Conservation (phyloP, 2,888 invertebrate genomes). For the Anthoptus insignis region DNA sequence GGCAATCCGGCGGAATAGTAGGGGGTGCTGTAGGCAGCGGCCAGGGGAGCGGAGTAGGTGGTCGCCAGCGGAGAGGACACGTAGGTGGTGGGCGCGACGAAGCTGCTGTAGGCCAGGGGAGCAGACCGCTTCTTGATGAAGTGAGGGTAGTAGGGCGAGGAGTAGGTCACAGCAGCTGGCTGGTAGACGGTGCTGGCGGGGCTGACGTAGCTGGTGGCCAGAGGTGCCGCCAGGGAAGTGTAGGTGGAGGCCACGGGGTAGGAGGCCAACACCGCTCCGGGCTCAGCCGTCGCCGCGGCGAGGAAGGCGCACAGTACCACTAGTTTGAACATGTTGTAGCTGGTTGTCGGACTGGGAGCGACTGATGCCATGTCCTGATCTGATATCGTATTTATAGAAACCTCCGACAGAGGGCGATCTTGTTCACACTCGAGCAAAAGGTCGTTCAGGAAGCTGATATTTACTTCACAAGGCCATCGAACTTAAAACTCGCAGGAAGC, state of each 20-base stretch:
- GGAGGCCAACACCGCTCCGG: slow-evolving; percentile 74
- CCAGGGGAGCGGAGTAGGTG: slow-evolving; percentile 43
- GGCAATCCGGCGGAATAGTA: slow-evolving; percentile 53
- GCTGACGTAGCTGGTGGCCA: slow-evolving; percentile 65
- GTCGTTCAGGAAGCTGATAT: slow-evolving; percentile 45
- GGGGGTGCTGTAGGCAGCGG: slow-evolving; percentile 57
- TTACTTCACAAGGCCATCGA: slow-evolving; percentile 34
- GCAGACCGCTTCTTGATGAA: slow-evolving; percentile 52
- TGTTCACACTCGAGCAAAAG: slow-evolving; percentile 25
- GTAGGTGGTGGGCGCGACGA: slow-evolving; percentile 52
- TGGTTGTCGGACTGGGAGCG: slow-evolving; percentile 65
- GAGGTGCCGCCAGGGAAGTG: no score
- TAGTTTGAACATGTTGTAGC: slow-evolving; percentile 79
- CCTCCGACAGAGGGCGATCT: slow-evolving; percentile 29
- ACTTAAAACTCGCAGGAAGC: background rate
- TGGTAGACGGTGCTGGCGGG: slow-evolving; percentile 60
- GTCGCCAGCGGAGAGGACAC: slow-evolving; percentile 49
- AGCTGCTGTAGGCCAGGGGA: slow-evolving; percentile 35
- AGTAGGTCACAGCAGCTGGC: slow-evolving; percentile 49
- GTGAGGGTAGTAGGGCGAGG: slow-evolving; percentile 40
- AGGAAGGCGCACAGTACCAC: slow-evolving; percentile 87
- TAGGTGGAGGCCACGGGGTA: slow-evolving; percentile 58
- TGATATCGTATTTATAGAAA: slow-evolving; percentile 49
- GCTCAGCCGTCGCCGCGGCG: slow-evolving; percentile 76
- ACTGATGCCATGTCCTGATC: slow-evolving; percentile 63